phyloP scores from a whole-genome alignment of 2,797 vertebrate species.

The Pangasius macronema region DNA sequence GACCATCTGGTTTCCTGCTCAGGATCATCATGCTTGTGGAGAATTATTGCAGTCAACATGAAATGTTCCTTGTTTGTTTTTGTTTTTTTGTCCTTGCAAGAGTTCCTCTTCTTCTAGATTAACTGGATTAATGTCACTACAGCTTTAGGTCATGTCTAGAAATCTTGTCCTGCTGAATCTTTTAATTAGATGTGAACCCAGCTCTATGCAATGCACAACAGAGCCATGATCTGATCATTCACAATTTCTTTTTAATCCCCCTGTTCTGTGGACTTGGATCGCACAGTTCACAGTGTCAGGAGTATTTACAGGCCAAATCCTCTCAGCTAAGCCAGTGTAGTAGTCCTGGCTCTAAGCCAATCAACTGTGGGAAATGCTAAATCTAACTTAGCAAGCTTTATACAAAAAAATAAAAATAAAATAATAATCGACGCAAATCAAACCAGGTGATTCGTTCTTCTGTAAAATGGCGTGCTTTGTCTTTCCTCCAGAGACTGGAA shows the following conservation, averaged over 20 bases:
- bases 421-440: background rate
- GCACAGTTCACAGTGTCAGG: background rate
- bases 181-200: background rate
- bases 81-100: background rate
- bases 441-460: background rate
- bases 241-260: background rate
- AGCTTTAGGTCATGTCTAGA: constrained; percentile 33
- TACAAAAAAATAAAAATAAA: too few relatives aligned
- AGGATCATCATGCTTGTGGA: constrained; percentile 83
- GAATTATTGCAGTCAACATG: constrained; percentile 41
- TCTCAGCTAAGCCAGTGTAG: background rate
- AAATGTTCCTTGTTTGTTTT: constrained; percentile 21
- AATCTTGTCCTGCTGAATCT: background rate
- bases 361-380: background rate
- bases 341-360: background rate
- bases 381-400: background rate
- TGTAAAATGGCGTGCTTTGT: background rate
- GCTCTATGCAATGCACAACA: background rate
- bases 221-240: constrained; percentile 33
- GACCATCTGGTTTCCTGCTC: constrained; percentile 86
- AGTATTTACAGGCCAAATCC: constrained; percentile 20
- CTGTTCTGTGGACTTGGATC: background rate
- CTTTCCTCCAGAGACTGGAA: background rate
- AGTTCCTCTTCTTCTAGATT: background rate
- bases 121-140: background rate